Base-by-base conservation (phyloP, 2,797 vertebrate genomes). In the Threskiornis aethiopicus region DNA sequence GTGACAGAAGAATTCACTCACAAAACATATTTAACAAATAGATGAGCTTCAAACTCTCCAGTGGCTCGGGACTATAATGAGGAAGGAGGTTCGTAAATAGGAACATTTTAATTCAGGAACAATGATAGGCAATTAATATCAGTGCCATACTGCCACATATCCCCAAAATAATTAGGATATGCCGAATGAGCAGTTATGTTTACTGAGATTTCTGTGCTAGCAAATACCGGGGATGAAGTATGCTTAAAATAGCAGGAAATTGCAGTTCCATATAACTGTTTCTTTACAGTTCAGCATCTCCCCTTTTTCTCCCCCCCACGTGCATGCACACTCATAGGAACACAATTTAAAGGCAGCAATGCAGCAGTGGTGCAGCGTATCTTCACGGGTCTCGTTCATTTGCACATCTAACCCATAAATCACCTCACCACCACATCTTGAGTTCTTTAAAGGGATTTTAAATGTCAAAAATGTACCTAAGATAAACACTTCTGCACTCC, bases 321-420 rank as follows among this genome's bases (percentile, higher is more conserved):
- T 3, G 1, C 35, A 21, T 2, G 3, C n/a, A 42, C 33, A 0
- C 44, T 69, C 33, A 9, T 5, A 31, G 21, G 13, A 52, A n/a
- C 2, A 7, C 3, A 26, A 49, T 21, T 24, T 22, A 37, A n/a
- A 54, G 61, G 80, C 47, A 39, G 35, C 3, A 13, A 39, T 3
- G 11, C 21, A 62, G n/a, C 73, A 4, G 7, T 3, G 31, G 44
- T 35, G 47, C 55, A 22, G 16, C 6, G 2, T 4, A 14, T 8
- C 78, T 28, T 41, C 39, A 33, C 2, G 5, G 39, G 57, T 17
- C 73, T 57, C 14, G 14, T 13, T 57, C 35, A 7, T 47, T 29
- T 18, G 31, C n/a, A 46, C 5, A 8, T 3, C 46, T 29, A 24
- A 28, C 35, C 62, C 69, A 24, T 14, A 29, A 29, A 64, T 42